Evolutionary conservation across 2,888 invertebrate species (phyloP).

Genomic region (Pachycephus smyrnensis): DNA sequence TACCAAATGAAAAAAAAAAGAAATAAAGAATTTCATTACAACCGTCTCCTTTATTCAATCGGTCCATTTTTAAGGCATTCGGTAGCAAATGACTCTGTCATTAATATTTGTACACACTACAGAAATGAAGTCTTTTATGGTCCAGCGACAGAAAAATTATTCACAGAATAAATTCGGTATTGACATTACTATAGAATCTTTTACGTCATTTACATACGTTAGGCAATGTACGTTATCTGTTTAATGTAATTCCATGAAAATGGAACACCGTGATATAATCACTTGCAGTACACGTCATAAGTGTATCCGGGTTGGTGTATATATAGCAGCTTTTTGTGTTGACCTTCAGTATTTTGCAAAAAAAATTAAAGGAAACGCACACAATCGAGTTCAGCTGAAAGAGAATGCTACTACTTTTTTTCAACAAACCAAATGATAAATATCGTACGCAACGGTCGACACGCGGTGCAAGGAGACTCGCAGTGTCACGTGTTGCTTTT

Average conservation of each 20-base stretch:
- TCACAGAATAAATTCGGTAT: no score
- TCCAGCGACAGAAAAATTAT: no score
- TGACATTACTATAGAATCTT: background rate
- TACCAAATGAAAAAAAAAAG: no score
- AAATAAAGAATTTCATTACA: no score
- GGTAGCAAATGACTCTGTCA: no score
- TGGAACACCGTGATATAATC: background rate
- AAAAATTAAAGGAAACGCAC: background rate
- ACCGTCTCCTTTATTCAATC: no score
- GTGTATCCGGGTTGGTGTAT: background rate
- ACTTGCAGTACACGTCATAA: background rate
- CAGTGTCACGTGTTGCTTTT: no score
- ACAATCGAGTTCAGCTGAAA: background rate
- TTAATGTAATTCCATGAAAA: background rate
- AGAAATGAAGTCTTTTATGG: no score
- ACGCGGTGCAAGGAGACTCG: no score
- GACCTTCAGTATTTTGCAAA: background rate
- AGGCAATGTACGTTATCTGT: background rate
- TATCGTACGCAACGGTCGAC: background rate
- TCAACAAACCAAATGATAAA: background rate
- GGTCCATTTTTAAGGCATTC: no score
- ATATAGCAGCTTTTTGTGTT: background rate
- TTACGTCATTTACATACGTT: background rate
- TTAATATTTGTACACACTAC: no score
- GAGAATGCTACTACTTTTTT: background rate